A percentile compares a stretch with the other conserved stretches of the same genome.
Conservation (phyloP, 2,888 invertebrate species). For the Acanthococcus lagerstroemiae region DNA sequence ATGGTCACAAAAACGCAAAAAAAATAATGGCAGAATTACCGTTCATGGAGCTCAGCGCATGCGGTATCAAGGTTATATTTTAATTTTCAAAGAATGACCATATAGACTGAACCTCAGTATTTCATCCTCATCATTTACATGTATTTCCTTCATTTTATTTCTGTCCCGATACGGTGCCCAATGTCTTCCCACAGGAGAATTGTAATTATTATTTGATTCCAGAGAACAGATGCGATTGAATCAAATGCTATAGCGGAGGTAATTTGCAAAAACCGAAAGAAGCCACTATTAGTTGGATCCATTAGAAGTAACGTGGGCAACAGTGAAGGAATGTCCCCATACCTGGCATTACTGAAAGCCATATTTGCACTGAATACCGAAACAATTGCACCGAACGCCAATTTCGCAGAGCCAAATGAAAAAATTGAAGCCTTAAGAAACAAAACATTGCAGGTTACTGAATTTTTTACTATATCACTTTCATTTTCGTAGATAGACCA, state of each 20-base stretch:
- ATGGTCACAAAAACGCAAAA: slow-evolving; percentile 13
- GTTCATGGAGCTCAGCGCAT: slow-evolving; percentile 35
- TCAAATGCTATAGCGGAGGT: slow-evolving; percentile 35
- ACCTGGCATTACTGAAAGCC: slow-evolving; percentile 46
- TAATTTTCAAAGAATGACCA: no score
- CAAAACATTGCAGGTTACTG: no score
- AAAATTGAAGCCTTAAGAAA: slow-evolving; percentile 36
- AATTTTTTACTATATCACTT: no score
- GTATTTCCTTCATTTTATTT: no score
- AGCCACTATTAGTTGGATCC: slow-evolving; percentile 49
- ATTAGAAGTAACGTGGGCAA: slow-evolving; percentile 55
- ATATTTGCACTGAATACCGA: slow-evolving; percentile 37
- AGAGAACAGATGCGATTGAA: slow-evolving; percentile 36
- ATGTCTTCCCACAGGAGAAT: no score
- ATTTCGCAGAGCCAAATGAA: slow-evolving; percentile 37
- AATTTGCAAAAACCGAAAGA: slow-evolving; percentile 32
- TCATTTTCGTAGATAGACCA: no score
- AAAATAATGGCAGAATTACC: slow-evolving; percentile 33
- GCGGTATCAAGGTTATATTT: slow-evolving; percentile 35
- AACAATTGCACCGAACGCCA: slow-evolving; percentile 38
- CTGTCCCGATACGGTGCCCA: no score
- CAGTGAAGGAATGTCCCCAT: slow-evolving; percentile 45
- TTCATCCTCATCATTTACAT: no score
- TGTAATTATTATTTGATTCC: neutral
- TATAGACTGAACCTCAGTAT: no score